Percentiles rank a stretch among this genome's conserved stretches.
phyloP scores from a whole-genome alignment of 92 coral and sea anemone species.

The Zoanthus sansibaricus region DNA sequence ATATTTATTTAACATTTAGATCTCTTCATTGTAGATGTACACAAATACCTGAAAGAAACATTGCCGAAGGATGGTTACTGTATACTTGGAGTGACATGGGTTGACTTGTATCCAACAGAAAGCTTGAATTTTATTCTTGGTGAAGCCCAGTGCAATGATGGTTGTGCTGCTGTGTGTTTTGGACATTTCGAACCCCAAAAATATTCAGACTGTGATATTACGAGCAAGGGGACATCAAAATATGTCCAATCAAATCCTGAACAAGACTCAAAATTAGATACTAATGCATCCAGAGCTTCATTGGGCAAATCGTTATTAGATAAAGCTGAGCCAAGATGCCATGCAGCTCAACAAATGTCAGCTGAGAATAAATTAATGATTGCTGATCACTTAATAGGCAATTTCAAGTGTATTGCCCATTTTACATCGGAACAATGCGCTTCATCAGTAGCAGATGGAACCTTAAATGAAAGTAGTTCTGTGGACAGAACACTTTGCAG shows the following conservation, averaged over 20 bases:
- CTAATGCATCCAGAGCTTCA: neutral
- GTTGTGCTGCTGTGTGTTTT: constrained; percentile 95
- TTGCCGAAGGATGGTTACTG: constrained; percentile 84
- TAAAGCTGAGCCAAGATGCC: neutral
- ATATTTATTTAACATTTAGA: too few species aligned
- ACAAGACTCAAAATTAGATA: neutral
- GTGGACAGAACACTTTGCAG: neutral
- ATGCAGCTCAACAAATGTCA: neutral
- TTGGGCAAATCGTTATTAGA: neutral
- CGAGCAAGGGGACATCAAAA: neutral
- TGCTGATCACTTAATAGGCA: neutral
- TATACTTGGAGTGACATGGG: constrained; percentile 84
- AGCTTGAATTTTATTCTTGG: constrained; percentile 96
- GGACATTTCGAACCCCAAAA: constrained; percentile 86
- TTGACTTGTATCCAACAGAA: constrained; percentile 87
- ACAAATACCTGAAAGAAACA: constrained; percentile 61
- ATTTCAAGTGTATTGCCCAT: neutral
- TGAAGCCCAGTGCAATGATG: constrained; percentile 84
- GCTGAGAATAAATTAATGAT: neutral
- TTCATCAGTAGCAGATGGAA: neutral
- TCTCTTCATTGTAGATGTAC: constrained; percentile 67
- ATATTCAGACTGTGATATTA: neutral
- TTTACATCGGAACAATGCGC: neutral
- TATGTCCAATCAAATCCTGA: neutral
- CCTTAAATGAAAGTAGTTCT: neutral